phyloP scores from a whole-genome alignment of 2,888 invertebrate species.

The Polia nebulosa region DNA sequence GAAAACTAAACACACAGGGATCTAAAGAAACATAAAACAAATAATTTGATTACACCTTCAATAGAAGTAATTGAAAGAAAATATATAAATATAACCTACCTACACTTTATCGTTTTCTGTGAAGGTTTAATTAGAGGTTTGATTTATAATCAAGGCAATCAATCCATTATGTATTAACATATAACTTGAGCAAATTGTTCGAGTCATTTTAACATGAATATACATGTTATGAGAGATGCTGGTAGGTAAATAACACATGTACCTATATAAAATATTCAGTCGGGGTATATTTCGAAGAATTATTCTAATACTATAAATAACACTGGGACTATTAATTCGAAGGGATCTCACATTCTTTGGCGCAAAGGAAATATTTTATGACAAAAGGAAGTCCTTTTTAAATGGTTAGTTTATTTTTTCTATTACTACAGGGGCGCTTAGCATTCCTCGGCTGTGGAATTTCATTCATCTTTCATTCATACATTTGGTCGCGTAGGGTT shows the following conservation, averaged over 20 bases:
- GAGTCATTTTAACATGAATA: conserved; percentile 54
- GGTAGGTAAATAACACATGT: conserved; percentile 23
- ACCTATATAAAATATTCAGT: neutral
- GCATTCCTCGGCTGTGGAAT: conserved; percentile 78
- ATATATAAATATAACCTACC: conserved; percentile 42
- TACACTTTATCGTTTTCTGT: conserved; percentile 59
- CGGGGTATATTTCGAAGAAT: conserved; percentile 25
- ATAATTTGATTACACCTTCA: conserved; percentile 34
- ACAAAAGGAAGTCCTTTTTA: conserved; percentile 81
- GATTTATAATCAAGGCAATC: conserved; percentile 63
- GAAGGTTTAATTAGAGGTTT: conserved; percentile 62
- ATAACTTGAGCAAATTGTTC: conserved; percentile 55
- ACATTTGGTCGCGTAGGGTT: conserved; percentile 81
- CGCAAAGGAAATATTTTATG: conserved; percentile 73
- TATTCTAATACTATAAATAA: conserved; percentile 51
- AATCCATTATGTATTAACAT: conserved; percentile 59
- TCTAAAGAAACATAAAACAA: conserved; percentile 21
- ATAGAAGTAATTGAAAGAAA: conserved; percentile 53
- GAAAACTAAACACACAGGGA: neutral
- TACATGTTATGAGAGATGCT: conserved; percentile 32
- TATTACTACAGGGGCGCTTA: conserved; percentile 83
- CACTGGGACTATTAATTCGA: conserved; percentile 48
- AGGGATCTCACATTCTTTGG: conserved; percentile 69
- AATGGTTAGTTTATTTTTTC: conserved; percentile 73
- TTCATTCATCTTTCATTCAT: conserved; percentile 86